A percentile compares a stretch with the other conserved stretches of the same genome.
Conservation (phyloP, 2,113 vertebrate genomes). For the Pterocles gutturalis region DNA sequence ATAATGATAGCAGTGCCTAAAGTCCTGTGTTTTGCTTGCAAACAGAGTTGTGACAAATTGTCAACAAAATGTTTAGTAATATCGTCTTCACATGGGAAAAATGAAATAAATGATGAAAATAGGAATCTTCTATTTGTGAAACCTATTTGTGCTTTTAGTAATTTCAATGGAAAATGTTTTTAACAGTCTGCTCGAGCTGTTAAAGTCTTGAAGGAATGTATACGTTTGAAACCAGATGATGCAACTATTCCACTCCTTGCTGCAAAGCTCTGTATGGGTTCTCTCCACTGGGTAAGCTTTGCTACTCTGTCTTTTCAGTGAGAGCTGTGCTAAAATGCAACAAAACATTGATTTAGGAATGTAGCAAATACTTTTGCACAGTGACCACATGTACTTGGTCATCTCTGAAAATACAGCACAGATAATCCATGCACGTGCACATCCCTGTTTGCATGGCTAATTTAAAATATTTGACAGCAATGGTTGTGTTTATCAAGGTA, state of each 20-base stretch:
- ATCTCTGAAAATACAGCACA: background rate
- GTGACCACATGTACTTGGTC: background rate
- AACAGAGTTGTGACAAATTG: background rate
- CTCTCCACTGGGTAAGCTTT: constrained; percentile 93
- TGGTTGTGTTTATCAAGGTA: background rate
- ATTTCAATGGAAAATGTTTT: constrained; percentile 45
- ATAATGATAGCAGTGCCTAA: background rate
- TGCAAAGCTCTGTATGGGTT: constrained; percentile 95
- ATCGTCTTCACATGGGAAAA: background rate
- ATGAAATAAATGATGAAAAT: background rate
- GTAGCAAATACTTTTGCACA: background rate
- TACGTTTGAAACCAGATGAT: constrained; percentile 94
- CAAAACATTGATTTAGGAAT: background rate
- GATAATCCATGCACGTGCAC: background rate
- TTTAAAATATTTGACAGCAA: background rate
- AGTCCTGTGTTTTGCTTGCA: background rate
- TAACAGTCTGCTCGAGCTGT: constrained; percentile 92
- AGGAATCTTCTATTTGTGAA: background rate
- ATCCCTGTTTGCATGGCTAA: background rate
- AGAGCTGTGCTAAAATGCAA: background rate
- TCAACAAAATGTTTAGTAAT: background rate
- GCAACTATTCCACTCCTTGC: constrained; percentile 95
- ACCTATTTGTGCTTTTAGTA: background rate
- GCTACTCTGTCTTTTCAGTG: background rate
- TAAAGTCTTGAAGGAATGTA: constrained; percentile 96